Base-by-base conservation (phyloP, 2,113 vertebrate species). In the Fregata magnificens region DNA sequence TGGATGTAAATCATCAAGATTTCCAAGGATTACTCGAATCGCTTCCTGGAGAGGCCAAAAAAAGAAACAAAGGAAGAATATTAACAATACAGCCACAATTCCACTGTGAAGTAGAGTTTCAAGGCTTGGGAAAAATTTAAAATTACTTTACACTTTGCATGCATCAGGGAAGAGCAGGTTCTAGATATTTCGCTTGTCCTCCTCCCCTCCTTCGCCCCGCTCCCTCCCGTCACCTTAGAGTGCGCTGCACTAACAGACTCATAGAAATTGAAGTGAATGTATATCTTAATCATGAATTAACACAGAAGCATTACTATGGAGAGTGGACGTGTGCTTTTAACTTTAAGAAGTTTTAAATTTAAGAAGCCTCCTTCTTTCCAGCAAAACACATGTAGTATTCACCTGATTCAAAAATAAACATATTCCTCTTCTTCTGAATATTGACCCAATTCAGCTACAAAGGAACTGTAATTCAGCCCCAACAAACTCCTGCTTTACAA, bases 11-110 rank as follows among this genome's bases (percentile, higher is more conserved):
- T 95, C 89, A 47, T 98, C 96, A 78, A 98, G 89, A 61, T 98
- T 99, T 81, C 98, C 98, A 90, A 98, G 96, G 78, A 98, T 94
- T 31, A 97, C 98, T 69, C 98, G 96, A 90, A 99, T 91, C 8
- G 98, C 98, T 96, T 98, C 98, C 98, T 99, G 95, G 21, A 95
- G 90, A 86, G 72, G 21, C 19, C 9, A 76, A 74, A 89, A 78
- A 70, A 67, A 86, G 5, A 50, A 53, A 25, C 4, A 13, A 55
- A 55, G 21, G 21, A 55, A 81, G 34, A 80, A 69, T 20, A 59
- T 67, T 50, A 82, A 49, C 55, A 89, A 21, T 1, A 47, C 1
- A 53, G 29, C 20, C 56, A 74, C 21, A 61, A 69, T 61, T 73
- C 42, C 52, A 56, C 22, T 17, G 28, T 15, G 12, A 65, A 69